phyloP scores from a whole-genome alignment of 2,797 vertebrate genomes.

The Myripristis murdjan region DNA sequence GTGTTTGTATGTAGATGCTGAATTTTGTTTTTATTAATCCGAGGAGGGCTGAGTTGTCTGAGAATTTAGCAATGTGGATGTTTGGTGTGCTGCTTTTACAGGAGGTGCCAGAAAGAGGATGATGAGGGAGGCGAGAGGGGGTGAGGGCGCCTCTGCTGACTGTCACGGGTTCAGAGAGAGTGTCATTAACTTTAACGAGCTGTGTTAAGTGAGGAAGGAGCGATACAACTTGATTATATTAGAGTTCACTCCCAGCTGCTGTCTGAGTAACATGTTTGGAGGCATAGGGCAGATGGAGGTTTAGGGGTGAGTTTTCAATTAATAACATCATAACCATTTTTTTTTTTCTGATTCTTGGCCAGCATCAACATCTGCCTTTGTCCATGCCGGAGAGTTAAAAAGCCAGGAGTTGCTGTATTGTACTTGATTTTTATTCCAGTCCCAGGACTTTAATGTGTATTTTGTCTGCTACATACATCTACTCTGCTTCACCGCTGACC shows the following conservation, averaged over 20 bases:
- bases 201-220: conserved; percentile 34
- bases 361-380: neutral
- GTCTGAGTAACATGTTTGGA: conserved; percentile 38
- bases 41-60: neutral
- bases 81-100: conserved; percentile 4
- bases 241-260: conserved; percentile 30
- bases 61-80: neutral
- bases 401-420: neutral
- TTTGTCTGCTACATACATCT: neutral
- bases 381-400: neutral
- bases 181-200: conserved; percentile 43
- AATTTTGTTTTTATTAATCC: too few relatives aligned
- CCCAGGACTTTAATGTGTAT: neutral
- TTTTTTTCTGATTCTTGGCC: conserved; percentile 15
- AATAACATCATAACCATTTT: conserved; percentile 32
- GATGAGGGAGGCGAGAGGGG: neutral
- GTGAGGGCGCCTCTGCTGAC: conserved; percentile 10
- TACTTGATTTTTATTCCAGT: conserved; percentile 5
- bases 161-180: neutral
- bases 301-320: conserved; percentile 27
- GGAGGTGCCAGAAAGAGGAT: conserved; percentile 4
- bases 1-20: too few relatives aligned
- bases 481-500: neutral
- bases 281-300: conserved; percentile 48
- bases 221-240: conserved; percentile 45